A percentile compares a stretch with the other conserved stretches of the same genome.
These are phyloP conservation scores for Sphinx pinastri DNA, from an alignment of 2,888 invertebrate species.

Conservation along the genomic window DNA sequence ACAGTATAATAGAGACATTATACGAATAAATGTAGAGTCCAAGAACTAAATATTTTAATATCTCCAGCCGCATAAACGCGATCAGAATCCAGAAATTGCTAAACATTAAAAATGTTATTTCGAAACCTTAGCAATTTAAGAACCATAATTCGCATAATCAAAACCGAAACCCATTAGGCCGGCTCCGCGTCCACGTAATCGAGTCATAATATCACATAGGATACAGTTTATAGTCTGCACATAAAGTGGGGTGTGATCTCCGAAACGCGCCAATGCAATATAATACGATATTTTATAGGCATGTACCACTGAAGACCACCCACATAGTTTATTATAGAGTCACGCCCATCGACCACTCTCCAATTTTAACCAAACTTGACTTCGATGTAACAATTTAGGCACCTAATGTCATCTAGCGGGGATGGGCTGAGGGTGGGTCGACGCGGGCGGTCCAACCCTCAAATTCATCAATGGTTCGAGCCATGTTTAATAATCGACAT, in stretches of 20 bases:
- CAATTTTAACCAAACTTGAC: constrained; percentile 68
- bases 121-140: constrained; percentile 15
- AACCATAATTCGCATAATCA: constrained; percentile 34
- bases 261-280: constrained; percentile 54
- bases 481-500: not conserved
- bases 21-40: no score
- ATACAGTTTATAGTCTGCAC: constrained; percentile 55
- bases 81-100: constrained; percentile 5
- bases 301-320: constrained; percentile 67
- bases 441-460: not conserved
- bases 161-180: constrained; percentile 23
- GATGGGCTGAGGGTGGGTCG: constrained; percentile 10
- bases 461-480: not conserved
- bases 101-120: constrained; percentile 31
- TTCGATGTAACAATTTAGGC: constrained; percentile 56
- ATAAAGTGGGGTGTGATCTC: constrained; percentile 70
- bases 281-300: constrained; percentile 68
- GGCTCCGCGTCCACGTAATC: constrained; percentile 27
- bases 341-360: constrained; percentile 69
- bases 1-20: no score
- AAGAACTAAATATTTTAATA: no score
- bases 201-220: constrained; percentile 38
- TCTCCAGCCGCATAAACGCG: not conserved
- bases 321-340: constrained; percentile 63
- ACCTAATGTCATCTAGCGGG: constrained; percentile 49